A percentile compares a stretch with the other conserved stretches of the same genome.
Evolutionary conservation across 2,888 invertebrate species (phyloP).

Genomic region (Euzophera pinguis): DNA sequence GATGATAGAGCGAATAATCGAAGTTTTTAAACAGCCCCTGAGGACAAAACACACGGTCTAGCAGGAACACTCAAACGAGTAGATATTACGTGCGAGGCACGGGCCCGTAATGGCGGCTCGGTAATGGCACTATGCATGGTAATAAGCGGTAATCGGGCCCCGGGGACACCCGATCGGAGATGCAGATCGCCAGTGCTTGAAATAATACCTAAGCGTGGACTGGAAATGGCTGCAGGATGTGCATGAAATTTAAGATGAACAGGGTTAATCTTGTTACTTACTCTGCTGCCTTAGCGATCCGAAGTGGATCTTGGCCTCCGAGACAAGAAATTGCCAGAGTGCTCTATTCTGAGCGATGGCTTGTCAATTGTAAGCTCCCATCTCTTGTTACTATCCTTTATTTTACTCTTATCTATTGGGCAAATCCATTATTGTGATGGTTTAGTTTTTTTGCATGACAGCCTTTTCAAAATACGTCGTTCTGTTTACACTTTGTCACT

Average conservation of each 20-base stretch:
- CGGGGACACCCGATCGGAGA: constrained; percentile 32
- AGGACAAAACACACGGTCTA: not conserved
- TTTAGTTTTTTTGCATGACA: too few relatives aligned
- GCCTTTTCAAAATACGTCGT: too few relatives aligned
- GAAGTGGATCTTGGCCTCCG: too few relatives aligned
- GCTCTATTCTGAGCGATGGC: too few relatives aligned
- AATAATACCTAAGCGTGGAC: not conserved
- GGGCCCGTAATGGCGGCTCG: constrained; percentile 17
- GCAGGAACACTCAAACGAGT: not conserved
- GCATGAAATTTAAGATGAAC: not conserved
- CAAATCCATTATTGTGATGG: too few relatives aligned
- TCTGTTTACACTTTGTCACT: too few relatives aligned
- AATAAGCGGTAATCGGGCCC: constrained; percentile 63
- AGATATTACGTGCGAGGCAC: constrained; percentile 9
- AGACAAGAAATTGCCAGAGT: too few relatives aligned
- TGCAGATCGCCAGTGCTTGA: not conserved
- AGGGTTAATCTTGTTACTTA: not conserved
- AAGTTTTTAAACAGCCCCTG: not conserved
- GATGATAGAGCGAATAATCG: not conserved
- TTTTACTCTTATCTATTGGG: too few relatives aligned
- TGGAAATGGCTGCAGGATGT: not conserved
- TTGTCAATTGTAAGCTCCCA: too few relatives aligned
- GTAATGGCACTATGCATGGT: constrained; percentile 53
- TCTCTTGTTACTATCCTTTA: too few relatives aligned
- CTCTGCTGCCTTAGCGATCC: too few relatives aligned